Evolutionary conservation across 2,113 vertebrate species (phyloP).

Genomic region (Grantiella picta): DNA sequence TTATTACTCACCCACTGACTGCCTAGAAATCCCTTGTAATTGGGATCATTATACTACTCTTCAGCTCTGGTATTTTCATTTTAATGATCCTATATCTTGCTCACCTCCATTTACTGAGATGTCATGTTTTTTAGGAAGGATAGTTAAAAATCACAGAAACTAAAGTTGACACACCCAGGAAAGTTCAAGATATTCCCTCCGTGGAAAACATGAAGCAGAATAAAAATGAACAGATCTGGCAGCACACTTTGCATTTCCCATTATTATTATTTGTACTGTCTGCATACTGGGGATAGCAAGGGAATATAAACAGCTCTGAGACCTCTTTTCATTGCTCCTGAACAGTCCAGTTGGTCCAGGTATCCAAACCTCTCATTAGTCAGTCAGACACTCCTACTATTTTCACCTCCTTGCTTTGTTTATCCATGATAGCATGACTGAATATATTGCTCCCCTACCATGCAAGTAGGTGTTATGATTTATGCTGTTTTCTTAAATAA

Average conservation of each 20-base stretch:
- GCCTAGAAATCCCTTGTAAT: not conserved
- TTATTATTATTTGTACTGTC: not conserved
- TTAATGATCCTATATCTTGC: not conserved
- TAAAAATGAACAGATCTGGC: not conserved
- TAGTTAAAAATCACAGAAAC: not conserved
- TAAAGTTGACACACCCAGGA: not conserved
- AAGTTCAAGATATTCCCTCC: not conserved
- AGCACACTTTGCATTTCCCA: not conserved
- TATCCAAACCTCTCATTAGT: not conserved
- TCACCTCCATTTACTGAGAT: not conserved
- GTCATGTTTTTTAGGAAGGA: not conserved
- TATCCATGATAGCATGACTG: not conserved
- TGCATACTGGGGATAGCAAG: not conserved
- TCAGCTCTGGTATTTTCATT: not conserved
- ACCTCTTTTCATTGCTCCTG: not conserved
- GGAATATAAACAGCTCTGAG: not conserved
- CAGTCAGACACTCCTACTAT: not conserved
- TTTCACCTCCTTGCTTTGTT: conserved; percentile 23
- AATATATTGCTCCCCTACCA: not conserved
- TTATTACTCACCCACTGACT: not conserved
- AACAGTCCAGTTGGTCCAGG: not conserved
- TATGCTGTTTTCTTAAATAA: conserved; percentile 31
- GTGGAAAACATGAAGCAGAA: not conserved
- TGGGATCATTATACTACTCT: not conserved
- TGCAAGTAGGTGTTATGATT: conserved; percentile 23